Evolutionary conservation across 2,888 invertebrate species (phyloP).

Genomic region (Pyrgus malvae): DNA sequence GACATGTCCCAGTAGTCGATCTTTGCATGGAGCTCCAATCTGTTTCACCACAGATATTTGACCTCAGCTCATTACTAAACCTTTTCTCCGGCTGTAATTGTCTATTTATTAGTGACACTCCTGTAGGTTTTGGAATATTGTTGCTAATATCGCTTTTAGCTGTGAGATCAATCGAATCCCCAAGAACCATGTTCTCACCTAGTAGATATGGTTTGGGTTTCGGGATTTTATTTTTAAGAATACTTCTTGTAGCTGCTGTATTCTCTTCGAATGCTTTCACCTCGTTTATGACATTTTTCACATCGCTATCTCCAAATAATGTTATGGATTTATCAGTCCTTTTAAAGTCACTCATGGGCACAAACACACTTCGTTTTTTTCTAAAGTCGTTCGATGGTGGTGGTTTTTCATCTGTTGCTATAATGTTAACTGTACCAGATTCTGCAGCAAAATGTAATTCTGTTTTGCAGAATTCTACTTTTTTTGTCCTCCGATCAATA

Average conservation of each 20-base stretch:
- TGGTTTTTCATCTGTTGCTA: conserved; percentile 93
- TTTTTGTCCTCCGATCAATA: conserved; percentile 82
- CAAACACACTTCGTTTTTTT: conserved; percentile 82
- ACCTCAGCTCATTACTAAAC: conserved; percentile 45
- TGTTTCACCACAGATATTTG: conserved; percentile 41
- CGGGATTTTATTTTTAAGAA: conserved; percentile 87
- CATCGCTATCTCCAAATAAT: conserved; percentile 82
- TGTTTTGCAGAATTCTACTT: conserved; percentile 93
- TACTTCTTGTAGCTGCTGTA: conserved; percentile 84
- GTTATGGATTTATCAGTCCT: conserved; percentile 79
- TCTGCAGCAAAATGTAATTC: conserved; percentile 94
- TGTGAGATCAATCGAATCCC: conserved; percentile 42
- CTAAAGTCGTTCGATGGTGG: conserved; percentile 92
- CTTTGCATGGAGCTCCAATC: conserved; percentile 42
- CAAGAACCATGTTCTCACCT: conserved; percentile 84
- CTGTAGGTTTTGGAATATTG: conserved; percentile 45
- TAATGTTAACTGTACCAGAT: conserved; percentile 92
- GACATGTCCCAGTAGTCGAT: conserved; percentile 51
- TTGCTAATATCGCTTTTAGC: conserved; percentile 40
- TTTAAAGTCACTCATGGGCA: conserved; percentile 66
- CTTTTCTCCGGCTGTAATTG: conserved; percentile 56
- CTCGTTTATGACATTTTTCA: conserved; percentile 49
- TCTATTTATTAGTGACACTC: conserved; percentile 65
- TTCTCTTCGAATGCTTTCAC: conserved; percentile 65
- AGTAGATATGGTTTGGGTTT: conserved; percentile 89